Evolutionary conservation across 2,888 invertebrate species (phyloP), one percentile per base, ranked within the genome.

Genomic region (Campaea margaritaria): DNA sequence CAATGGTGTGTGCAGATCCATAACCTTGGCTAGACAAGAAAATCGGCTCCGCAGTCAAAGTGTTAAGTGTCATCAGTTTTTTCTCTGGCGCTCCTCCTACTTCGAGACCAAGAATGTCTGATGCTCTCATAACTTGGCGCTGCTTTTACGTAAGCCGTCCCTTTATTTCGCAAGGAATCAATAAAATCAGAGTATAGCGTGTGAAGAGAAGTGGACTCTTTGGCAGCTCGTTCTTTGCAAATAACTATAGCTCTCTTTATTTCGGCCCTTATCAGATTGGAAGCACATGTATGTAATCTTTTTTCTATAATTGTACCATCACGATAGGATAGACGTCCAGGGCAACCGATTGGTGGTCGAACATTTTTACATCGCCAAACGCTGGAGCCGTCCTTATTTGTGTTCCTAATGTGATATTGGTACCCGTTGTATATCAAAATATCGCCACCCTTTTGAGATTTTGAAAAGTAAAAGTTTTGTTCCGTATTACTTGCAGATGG

Each of bases 211-310:
- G 55, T 55, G 7, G 13, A 4, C 15, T 55, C 48, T 0, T 8
- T 38, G 1, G 54, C 47, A 3, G 55, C 55, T 38, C 55, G 55
- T 42, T 55, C 48, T 3, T 38, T 16, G 8, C 43, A 55, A 41
- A 42, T 36, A 9, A 10, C 31, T 9, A 9, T 10, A 7, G 31
- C 31, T 31, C 10, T 31, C 8, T 31, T 31, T 7, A 31, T 31
- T 31, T 31, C 31, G 2, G 31, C 4, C 31, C 8, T 9, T 9
- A 31, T 31, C 5, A 7, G 4, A 48, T 38, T 43, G 2, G 48
- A 43, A 11, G 21, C 21, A 12, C 55, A 55, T 9, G 42, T 16
- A 14, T 55, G 55, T 4, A 0, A 0, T n/a, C 8, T 34, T 12
- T 21, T 14, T 16, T 41, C 9, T 1, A 4, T 15, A 13, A 53